Evolutionary conservation across 1,140 invertebrate species (phyloP).

Genomic region (Calosoma granatense): DNA sequence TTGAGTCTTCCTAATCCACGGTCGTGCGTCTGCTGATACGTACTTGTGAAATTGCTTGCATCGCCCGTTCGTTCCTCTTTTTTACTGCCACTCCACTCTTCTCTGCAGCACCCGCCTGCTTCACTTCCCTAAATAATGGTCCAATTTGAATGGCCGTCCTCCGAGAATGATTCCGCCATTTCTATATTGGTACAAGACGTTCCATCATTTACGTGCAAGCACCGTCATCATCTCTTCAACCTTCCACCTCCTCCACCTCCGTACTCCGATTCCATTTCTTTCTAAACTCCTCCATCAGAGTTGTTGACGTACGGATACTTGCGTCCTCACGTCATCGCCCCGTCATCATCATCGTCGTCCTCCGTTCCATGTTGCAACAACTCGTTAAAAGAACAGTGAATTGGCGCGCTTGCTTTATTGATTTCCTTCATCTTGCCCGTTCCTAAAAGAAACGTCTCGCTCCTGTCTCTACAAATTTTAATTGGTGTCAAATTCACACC

Average conservation of each 20-base stretch:
- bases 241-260: no score
- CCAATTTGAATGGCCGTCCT: slow-evolving; percentile 2
- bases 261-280: no score
- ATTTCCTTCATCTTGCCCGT: background rate
- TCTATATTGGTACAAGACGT: background rate
- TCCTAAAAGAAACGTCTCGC: background rate
- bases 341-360: no score
- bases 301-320: no score
- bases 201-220: background rate
- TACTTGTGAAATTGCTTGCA: slow-evolving; percentile 11
- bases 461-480: background rate
- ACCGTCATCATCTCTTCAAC: no score
- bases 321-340: no score
- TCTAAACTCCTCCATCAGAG: no score
- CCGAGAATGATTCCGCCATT: background rate
- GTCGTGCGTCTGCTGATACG: slow-evolving; percentile 19
- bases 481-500: background rate
- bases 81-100: background rate
- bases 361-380: no score
- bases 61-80: background rate
- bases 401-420: background rate
- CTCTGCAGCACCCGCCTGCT: background rate
- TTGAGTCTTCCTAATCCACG: slow-evolving; percentile 20
- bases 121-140: background rate
- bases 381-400: background rate